phyloP scores from a whole-genome alignment of 2,797 vertebrate genomes.

The Cryptoprocta ferox region DNA sequence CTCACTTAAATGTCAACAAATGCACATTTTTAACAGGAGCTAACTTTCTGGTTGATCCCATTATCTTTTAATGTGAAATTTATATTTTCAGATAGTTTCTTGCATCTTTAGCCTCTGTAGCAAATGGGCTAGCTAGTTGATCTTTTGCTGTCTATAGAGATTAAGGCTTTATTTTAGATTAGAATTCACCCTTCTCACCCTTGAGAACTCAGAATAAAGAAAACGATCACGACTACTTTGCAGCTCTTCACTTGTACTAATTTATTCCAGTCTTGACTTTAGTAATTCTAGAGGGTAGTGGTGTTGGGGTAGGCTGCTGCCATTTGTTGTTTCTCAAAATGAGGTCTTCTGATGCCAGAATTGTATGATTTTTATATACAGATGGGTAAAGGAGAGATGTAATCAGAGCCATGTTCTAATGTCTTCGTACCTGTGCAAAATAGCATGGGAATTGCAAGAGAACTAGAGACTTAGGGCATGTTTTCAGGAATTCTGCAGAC shows the following conservation, averaged over 20 bases:
- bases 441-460: neutral
- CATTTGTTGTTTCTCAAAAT: neutral
- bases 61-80: slow-evolving; percentile 62
- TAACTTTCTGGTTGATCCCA: slow-evolving; percentile 8
- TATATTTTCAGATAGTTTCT: slow-evolving; percentile 28
- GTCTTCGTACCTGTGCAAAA: slow-evolving; percentile 30
- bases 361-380: slow-evolving; percentile 17
- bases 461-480: neutral
- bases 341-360: neutral
- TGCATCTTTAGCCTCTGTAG: slow-evolving; percentile 37
- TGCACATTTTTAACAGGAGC: slow-evolving; percentile 45
- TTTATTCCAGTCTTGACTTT: neutral
- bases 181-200: neutral
- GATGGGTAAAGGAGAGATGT: neutral
- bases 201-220: slow-evolving; percentile 2
- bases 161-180: slow-evolving; percentile 29
- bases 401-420: neutral
- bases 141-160: slow-evolving; percentile 1
- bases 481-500: slow-evolving; percentile 36
- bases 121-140: slow-evolving; percentile 16
- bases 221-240: neutral
- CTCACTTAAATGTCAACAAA: slow-evolving; percentile 14
- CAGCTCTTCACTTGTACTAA: neutral
- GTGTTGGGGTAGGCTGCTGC: neutral
- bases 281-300: neutral